Percentiles rank a stretch among this genome's conserved stretches.
phyloP scores from a whole-genome alignment of 2,888 invertebrate genomes.

The Leptinotarsa juncta region DNA sequence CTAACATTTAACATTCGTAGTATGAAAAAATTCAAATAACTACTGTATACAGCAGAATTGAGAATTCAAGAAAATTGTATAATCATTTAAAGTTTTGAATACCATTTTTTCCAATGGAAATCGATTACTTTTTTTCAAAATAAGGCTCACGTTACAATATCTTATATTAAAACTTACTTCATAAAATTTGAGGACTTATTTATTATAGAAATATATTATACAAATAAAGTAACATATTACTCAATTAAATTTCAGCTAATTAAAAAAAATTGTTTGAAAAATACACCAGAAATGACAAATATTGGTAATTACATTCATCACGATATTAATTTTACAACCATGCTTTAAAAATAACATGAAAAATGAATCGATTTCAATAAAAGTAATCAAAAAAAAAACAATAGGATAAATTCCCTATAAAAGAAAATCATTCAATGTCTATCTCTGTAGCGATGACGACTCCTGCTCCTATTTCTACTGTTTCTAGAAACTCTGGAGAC shows the following conservation, averaged over 20 bases:
- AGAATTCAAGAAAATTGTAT: too few species aligned
- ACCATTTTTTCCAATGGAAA: too few species aligned
- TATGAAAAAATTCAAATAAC: too few species aligned
- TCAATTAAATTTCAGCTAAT: constrained; percentile 42
- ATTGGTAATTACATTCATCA: constrained; percentile 20
- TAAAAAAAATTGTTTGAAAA: constrained; percentile 25
- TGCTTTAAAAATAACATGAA: constrained; percentile 21
- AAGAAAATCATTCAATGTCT: constrained; percentile 59
- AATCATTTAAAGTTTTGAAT: too few species aligned
- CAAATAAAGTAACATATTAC: constrained; percentile 49
- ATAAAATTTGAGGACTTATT: constrained; percentile 42
- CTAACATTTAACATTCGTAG: too few species aligned
- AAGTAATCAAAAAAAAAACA: constrained; percentile 21
- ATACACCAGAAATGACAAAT: constrained; percentile 39
- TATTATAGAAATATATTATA: constrained; percentile 52
- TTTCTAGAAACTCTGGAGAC: constrained; percentile 43
- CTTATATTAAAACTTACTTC: constrained; percentile 8
- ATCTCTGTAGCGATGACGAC: constrained; percentile 66
- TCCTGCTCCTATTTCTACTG: constrained; percentile 61
- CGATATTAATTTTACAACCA: constrained; percentile 27
- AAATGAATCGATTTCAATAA: constrained; percentile 31
- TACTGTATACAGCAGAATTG: too few species aligned
- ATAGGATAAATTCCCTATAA: constrained; percentile 27
- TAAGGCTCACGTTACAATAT: too few species aligned
- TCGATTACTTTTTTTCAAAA: too few species aligned